Percentiles rank a stretch among this genome's conserved stretches.
Conservation (phyloP, 1,140 invertebrate genomes). For the Elysia chlorotica region DNA sequence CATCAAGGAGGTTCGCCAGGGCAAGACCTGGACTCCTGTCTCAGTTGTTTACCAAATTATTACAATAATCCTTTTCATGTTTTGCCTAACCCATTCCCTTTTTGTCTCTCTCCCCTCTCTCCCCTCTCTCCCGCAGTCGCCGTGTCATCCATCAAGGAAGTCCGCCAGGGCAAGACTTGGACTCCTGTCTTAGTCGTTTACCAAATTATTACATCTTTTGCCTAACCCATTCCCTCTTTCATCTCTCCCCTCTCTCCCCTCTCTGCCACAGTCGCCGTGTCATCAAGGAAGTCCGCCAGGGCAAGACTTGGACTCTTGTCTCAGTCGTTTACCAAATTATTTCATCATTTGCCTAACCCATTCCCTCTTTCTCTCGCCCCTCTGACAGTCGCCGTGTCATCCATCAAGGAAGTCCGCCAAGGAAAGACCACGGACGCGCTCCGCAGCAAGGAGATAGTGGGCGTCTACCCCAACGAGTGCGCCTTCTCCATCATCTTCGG, state of each 20-base stretch:
- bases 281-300: neutral
- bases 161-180: conserved; percentile 68
- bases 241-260: neutral
- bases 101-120: neutral
- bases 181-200: neutral
- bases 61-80: too few species aligned
- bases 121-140: conserved; percentile 63
- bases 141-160: conserved; percentile 68
- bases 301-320: too few species aligned
- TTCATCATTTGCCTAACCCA: neutral
- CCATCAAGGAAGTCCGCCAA: conserved; percentile 68
- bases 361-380: neutral
- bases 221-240: neutral
- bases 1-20: neutral
- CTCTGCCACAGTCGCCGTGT: too few species aligned
- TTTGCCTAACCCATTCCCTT: neutral
- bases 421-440: conserved; percentile 70
- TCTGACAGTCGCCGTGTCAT: conserved; percentile 65
- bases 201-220: neutral
- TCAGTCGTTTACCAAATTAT: neutral
- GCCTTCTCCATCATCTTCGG: conserved; percentile 72
- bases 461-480: conserved; percentile 67
- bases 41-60: neutral
- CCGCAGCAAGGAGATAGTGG: conserved; percentile 65
- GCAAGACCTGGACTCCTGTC: too few species aligned